Percentiles rank a stretch among this genome's conserved stretches.
Evolutionary conservation across 2,113 vertebrate genomes (phyloP).

Genomic region (Clinocottus analis): DNA sequence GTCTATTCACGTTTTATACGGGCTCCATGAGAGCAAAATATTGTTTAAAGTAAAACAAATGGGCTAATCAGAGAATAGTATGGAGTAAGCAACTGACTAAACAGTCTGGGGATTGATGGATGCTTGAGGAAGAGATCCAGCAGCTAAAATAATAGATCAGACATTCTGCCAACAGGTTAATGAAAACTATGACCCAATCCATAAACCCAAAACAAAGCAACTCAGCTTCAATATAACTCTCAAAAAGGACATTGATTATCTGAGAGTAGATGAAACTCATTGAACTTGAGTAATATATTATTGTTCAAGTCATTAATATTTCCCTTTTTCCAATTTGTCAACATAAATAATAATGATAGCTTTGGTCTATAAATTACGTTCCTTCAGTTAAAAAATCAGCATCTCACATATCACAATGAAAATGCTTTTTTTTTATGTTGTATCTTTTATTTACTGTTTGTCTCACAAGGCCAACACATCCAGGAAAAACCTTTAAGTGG

Average conservation of each 20-base stretch:
- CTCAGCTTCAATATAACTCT: neutral
- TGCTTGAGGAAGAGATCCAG: neutral
- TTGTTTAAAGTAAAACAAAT: no score
- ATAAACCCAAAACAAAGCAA: neutral
- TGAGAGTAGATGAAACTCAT: neutral
- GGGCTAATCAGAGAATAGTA: neutral
- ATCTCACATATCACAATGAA: no score
- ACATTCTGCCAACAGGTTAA: neutral
- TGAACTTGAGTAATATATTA: neutral
- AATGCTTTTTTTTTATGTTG: neutral
- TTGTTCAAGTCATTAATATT: neutral
- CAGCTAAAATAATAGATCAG: constrained; percentile 4
- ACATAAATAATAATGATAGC: neutral
- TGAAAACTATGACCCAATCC: neutral
- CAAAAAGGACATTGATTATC: neutral
- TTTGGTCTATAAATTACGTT: neutral
- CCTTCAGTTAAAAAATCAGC: neutral
- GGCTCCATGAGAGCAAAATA: neutral
- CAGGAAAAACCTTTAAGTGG: neutral
- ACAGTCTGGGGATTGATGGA: neutral
- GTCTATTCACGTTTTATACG: no score
- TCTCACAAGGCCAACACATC: neutral
- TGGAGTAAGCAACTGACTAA: constrained; percentile 1
- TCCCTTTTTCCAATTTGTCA: neutral
- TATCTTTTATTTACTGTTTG: neutral